Base-by-base conservation (phyloP, 1,140 invertebrate genomes). In the Solenopsis invicta region DNA sequence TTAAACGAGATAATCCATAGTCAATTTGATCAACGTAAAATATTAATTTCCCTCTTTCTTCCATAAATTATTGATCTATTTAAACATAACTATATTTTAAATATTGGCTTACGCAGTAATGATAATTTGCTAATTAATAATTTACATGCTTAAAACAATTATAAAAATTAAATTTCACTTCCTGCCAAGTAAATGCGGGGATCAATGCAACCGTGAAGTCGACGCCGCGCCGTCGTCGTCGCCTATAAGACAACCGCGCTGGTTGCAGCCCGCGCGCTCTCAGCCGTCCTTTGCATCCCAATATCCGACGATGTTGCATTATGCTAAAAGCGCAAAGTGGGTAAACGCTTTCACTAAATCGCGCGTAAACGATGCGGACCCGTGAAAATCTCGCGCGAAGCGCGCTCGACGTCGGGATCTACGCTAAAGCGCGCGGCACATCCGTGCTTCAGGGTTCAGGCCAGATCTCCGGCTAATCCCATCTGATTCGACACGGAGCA, bases 281-380 rank as follows among this genome's bases (percentile, higher is more conserved):
- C n/a, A n/a, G n/a, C n/a, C n/a, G n/a, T n/a, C n/a, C n/a, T 80
- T 24, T 45, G 66, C 48, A 34, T 12, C 13, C 5, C 37, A 56
- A 52, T 69, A 54, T 54, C 50, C n/a, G 45, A 41, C 34, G 59
- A 34, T 48, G 56, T 61, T 69, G 29, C 24, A 41, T 71, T 71
- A 81, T 71, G 77, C 48, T 54, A 56, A 81, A 45, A 56, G 77
- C 62, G 45, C 48, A 81, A 71, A 81, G 34, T 54, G 34, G 34
- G 29, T 69, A 59, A 41, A 80, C 48, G 48, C 77, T 56, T 45
- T 34, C 34, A 5, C 50, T 69, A 81, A 81, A 71, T 81, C 64
- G 77, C 64, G 34, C 64, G 77, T 71, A 81, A 81, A 81, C 34
- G 64, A 81, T 18, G 48, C 48, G 48, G 48, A 54, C 34, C 34